A percentile compares a stretch with the other conserved stretches of the same genome.
These are phyloP conservation scores for Acrocephalus kingi DNA, from an alignment of 2,113 vertebrate species.

Conservation along the genomic window DNA sequence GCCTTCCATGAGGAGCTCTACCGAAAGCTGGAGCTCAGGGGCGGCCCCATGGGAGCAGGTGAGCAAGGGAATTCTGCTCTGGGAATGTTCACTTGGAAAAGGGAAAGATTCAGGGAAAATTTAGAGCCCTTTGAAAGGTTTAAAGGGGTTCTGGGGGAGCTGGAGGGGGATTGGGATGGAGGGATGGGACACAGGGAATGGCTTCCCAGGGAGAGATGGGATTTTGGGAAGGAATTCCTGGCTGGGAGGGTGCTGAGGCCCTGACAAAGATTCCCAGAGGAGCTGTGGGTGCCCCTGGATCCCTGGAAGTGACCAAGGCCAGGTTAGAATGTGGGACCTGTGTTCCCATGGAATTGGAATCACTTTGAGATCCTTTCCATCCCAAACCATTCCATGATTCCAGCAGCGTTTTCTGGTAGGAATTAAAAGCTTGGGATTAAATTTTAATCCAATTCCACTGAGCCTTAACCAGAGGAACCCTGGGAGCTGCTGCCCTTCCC, in stretches of 20 bases:
- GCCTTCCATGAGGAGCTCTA: too few relatives aligned
- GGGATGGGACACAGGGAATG: background rate
- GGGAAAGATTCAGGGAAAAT: background rate
- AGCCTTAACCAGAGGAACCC: background rate
- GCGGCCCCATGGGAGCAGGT: slow-evolving; percentile 61
- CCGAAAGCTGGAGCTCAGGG: too few relatives aligned
- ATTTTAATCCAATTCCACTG: background rate
- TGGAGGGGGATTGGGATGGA: background rate
- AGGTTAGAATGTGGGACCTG: background rate
- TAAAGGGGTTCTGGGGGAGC: background rate
- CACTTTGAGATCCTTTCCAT: background rate
- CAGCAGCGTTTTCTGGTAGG: background rate
- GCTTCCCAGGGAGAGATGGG: background rate
- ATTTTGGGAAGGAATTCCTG: background rate
- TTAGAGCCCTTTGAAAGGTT: accelerated
- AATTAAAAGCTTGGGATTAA: background rate
- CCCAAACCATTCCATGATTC: background rate
- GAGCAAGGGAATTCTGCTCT: background rate
- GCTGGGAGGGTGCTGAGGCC: too few relatives aligned
- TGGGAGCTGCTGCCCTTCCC: background rate
- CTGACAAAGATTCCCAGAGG: background rate
- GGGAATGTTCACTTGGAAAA: background rate
- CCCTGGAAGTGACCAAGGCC: background rate
- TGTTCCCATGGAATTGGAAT: background rate
- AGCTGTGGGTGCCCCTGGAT: background rate